Evolutionary conservation across 2,888 invertebrate genomes (phyloP).

Genomic region (Clostera curtula): DNA sequence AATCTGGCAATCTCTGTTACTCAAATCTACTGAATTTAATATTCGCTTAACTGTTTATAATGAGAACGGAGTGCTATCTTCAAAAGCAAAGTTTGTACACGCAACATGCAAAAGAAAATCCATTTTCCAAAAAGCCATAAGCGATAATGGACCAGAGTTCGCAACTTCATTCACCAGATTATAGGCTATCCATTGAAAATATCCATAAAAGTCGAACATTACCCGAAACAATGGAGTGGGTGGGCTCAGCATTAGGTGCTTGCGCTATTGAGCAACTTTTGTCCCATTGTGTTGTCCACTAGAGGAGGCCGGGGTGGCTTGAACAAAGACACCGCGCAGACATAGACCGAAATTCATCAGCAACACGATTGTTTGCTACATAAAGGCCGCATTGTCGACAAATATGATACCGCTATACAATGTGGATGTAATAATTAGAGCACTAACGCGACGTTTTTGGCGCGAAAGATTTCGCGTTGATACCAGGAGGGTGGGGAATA

Average conservation of each 20-base stretch:
- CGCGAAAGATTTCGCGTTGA: slow-evolving; percentile 7
- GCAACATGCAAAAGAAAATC: slow-evolving; percentile 18
- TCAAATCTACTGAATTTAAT: too few relatives aligned
- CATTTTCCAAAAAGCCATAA: slow-evolving; percentile 32
- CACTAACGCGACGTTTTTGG: slow-evolving; percentile 37
- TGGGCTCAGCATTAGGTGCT: slow-evolving; percentile 72
- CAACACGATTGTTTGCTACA: slow-evolving; percentile 73
- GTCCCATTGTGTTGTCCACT: slow-evolving; percentile 73
- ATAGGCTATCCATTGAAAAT: slow-evolving; percentile 72
- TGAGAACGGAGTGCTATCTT: too few relatives aligned
- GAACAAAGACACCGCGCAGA: slow-evolving; percentile 70
- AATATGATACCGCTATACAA: slow-evolving; percentile 72
- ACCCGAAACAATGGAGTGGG: slow-evolving; percentile 71
- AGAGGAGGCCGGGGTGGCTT: slow-evolving; percentile 50
- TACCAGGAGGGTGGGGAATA: too few relatives aligned
- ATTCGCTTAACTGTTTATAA: too few relatives aligned
- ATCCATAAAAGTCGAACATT: slow-evolving; percentile 76
- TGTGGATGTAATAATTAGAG: slow-evolving; percentile 68
- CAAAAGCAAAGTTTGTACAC: too few relatives aligned
- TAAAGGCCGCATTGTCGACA: slow-evolving; percentile 73
- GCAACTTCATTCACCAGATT: slow-evolving; percentile 66
- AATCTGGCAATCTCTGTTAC: too few relatives aligned
- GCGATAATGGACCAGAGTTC: slow-evolving; percentile 43
- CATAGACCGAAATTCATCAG: slow-evolving; percentile 75
- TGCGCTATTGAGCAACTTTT: slow-evolving; percentile 73